Evolutionary conservation across 2,113 vertebrate species (phyloP).

Genomic region (Spheniscus mendiculus): DNA sequence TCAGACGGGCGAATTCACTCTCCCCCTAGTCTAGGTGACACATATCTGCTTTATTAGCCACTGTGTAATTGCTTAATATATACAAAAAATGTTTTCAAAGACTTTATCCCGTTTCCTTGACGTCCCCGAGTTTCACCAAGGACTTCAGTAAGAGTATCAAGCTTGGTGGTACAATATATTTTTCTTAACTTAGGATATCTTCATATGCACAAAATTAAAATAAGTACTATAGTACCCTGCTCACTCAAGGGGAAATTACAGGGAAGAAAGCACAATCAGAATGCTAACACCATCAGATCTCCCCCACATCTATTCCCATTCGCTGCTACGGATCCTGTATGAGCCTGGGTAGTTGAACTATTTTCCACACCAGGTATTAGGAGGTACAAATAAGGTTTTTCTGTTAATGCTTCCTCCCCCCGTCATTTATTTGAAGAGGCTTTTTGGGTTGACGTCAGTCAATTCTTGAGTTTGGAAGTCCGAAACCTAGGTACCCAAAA

Average conservation of each 20-base stretch:
- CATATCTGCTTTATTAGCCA: accelerated
- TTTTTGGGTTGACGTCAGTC: not conserved
- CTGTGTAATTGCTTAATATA: too few relatives aligned
- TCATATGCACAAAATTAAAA: not conserved
- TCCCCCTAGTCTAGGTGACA: not conserved
- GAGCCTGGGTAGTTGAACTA: not conserved
- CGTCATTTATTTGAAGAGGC: not conserved
- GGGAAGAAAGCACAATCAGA: not conserved
- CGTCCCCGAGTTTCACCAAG: not conserved
- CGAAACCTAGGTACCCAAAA: not conserved
- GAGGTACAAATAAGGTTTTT: not conserved
- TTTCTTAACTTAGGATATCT: not conserved
- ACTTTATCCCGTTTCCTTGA: accelerated
- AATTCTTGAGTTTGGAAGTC: not conserved
- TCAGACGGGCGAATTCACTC: accelerated
- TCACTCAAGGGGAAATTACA: not conserved
- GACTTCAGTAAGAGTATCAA: too few relatives aligned
- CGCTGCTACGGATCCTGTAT: not conserved
- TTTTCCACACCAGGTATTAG: accelerated
- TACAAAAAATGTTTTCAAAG: not conserved
- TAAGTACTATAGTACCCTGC: too few relatives aligned
- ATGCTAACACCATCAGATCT: too few relatives aligned
- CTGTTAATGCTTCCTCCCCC: not conserved
- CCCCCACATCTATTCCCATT: not conserved
- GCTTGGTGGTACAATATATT: not conserved